Evolutionary conservation across 2,113 vertebrate species (phyloP), one percentile per base, ranked within the genome.

Genomic region (Hippolais icterina): DNA sequence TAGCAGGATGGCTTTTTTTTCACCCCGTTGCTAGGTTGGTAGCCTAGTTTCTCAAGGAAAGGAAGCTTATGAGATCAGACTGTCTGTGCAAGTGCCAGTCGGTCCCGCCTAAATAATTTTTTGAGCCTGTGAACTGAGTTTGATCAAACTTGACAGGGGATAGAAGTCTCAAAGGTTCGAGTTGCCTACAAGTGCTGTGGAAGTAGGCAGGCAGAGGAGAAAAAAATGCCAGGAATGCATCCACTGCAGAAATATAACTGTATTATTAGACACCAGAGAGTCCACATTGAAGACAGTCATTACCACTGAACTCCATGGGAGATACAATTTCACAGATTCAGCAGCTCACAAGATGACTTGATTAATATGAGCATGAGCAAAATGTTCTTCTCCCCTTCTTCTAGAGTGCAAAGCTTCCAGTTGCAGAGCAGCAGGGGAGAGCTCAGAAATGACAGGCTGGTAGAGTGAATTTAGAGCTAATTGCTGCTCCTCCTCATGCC

Each of bases 21-120:
- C 5, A 22, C 61, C 59, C 35, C 0, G 39, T 96, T 96, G 89
- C 83, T 95, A 89, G 71, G 76, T n/a, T 96, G 86, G 59, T 94
- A 93, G 90, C 89, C 94, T 94, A 59, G 88, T 95, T 96, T 94
- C 52, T 64, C 52, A 75, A 93, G 72, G 64, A 93, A 78, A 94
- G 64, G 68, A 95, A 90, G n/a, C 75, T 86, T 77, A 92, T 44
- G 64, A 92, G 68, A 95, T 93, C 94, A 89, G 71, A 93, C 76
- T 78, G 83, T 95, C 90, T 97, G 71, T 86, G 68, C 71, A 95
- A 94, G 88, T 83, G 86, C 89, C 91, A 94, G 94, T 89, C 83
- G 4, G 84, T 41, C 92, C 77, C 66, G 88, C 70, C 85, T 72
- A 90, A 95, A 83, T 83, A 81, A 83, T 83, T 93, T 91, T 91